Evolutionary conservation across 2,888 invertebrate genomes (phyloP).

Genomic region (Xestoiulus laeticollis): DNA sequence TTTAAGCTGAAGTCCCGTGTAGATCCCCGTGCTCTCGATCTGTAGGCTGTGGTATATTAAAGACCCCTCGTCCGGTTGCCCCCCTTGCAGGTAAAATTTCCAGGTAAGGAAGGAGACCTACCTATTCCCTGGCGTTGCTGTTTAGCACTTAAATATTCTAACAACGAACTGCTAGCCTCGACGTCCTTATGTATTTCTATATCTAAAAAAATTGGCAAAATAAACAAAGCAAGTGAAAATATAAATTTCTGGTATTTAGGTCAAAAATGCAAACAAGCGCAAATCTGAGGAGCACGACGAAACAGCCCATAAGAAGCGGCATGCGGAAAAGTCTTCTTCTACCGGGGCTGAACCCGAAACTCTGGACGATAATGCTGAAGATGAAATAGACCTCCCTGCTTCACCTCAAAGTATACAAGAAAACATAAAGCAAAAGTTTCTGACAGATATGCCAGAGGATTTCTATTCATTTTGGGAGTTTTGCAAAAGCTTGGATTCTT

Average conservation of each 20-base stretch:
- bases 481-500: conserved; percentile 70
- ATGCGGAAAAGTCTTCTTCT: conserved; percentile 15
- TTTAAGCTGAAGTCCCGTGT: too few relatives aligned
- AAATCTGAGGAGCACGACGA: conserved; percentile 53
- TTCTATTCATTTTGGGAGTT: conserved; percentile 87
- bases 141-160: too few relatives aligned
- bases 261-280: not conserved
- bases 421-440: conserved; percentile 77
- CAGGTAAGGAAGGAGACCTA: too few relatives aligned
- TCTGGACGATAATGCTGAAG: conserved; percentile 59
- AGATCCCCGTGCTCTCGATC: too few relatives aligned
- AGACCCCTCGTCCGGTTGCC: too few relatives aligned
- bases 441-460: conserved; percentile 88
- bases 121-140: too few relatives aligned
- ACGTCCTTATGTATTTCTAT: too few relatives aligned
- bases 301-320: conserved; percentile 54
- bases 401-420: conserved; percentile 67
- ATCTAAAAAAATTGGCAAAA: not conserved
- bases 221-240: not conserved
- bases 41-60: too few relatives aligned
- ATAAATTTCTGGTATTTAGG: not conserved
- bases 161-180: not conserved
- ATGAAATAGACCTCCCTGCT: conserved; percentile 58
- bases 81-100: too few relatives aligned
- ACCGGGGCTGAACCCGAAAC: conserved; percentile 57